Evolutionary conservation across 2,797 vertebrate species (phyloP).

Genomic region (Notamacropus eugenii): DNA sequence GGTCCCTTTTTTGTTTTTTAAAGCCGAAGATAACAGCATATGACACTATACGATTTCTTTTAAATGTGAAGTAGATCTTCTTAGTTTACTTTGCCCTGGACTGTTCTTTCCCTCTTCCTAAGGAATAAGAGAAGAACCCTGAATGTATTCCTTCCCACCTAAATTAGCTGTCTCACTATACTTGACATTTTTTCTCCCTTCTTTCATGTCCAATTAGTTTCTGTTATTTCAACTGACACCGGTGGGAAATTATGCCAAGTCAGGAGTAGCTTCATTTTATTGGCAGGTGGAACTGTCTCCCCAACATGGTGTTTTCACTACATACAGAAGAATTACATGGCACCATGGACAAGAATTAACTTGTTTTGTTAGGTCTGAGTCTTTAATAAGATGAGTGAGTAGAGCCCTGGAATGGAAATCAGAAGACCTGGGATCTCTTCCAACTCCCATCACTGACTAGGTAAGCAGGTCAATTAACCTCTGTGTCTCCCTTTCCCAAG

Average conservation of each 20-base stretch:
- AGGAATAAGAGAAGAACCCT: not conserved
- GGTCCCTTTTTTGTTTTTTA: not conserved
- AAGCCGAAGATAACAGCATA: not conserved
- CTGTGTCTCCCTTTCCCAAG: constrained; percentile 63
- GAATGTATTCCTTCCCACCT: not conserved
- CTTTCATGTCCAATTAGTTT: not conserved
- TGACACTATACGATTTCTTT: not conserved
- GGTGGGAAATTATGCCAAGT: not conserved
- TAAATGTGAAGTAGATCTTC: not conserved
- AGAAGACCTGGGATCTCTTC: constrained; percentile 29
- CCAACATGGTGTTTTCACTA: not conserved
- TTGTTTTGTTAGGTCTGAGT: constrained; percentile 52
- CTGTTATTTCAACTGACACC: not conserved
- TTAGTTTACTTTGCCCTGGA: not conserved
- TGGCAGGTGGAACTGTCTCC: constrained; percentile 1
- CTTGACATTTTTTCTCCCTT: not conserved
- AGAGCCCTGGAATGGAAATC: not conserved
- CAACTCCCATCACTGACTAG: constrained; percentile 42
- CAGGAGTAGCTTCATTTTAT: not conserved
- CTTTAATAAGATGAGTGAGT: constrained; percentile 37
- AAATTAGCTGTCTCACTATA: not conserved
- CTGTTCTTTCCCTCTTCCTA: not conserved
- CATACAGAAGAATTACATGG: not conserved
- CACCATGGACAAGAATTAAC: constrained; percentile 31
- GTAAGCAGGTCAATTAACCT: constrained; percentile 7